phyloP scores from a whole-genome alignment of 2,797 vertebrate genomes.

The Pangasius larnaudii region DNA sequence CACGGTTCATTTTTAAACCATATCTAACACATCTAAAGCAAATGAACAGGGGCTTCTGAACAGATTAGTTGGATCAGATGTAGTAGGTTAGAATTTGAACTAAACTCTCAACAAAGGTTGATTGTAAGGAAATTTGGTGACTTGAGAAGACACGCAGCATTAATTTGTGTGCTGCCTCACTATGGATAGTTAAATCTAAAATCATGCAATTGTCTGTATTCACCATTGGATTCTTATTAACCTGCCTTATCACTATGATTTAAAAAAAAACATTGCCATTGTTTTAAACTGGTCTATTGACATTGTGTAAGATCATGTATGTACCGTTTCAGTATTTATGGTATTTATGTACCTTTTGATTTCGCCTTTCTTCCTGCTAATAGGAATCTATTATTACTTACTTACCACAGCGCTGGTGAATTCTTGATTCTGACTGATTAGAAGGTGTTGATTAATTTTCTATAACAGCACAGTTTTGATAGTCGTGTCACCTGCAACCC shows the following conservation, averaged over 20 bases:
- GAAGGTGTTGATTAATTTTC: neutral
- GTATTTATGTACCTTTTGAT: neutral
- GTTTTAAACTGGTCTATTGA: neutral
- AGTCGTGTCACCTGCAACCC: neutral
- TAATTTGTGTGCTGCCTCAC: neutral
- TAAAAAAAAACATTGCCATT: neutral
- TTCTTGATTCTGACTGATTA: neutral
- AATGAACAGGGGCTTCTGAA: neutral
- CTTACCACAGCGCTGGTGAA: neutral
- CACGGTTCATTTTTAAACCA: neutral
- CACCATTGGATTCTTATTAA: neutral
- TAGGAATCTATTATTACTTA: neutral
- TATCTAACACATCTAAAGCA: neutral
- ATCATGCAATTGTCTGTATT: neutral
- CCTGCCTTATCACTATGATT: neutral
- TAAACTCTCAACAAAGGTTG: neutral
- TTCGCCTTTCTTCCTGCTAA: neutral
- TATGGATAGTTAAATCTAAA: neutral
- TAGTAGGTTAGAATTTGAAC: neutral
- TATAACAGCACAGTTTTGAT: neutral
- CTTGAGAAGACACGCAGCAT: neutral
- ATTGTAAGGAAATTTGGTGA: neutral
- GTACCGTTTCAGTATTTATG: too few species aligned
- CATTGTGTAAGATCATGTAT: neutral
- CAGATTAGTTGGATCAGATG: neutral